Base-by-base conservation (phyloP, 2,113 vertebrate genomes). In the Daphoenositta chrysoptera region DNA sequence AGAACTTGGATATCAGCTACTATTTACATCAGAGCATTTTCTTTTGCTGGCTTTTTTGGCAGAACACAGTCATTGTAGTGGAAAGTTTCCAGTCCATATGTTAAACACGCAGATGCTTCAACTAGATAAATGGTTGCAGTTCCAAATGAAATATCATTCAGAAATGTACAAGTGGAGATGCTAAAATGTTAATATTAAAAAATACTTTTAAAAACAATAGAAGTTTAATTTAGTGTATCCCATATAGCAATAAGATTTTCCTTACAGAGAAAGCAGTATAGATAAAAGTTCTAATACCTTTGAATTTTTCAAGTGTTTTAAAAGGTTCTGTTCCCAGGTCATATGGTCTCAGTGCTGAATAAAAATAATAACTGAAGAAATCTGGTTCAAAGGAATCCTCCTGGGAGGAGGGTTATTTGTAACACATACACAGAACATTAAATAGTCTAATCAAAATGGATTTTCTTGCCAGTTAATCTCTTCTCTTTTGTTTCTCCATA, bases 401-500 rank as follows among this genome's bases (percentile, higher is more conserved):
- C 73, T 90, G 91, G 78, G 90, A 93, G 72, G 22, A 83, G 64
- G 50, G 50, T 95, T 97, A 83, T 96, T 96, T 97, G 93, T 94
- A 95, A 90, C 83, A 80, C 79, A 77, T 47, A 68, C 37, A 71
- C 60, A 94, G 78, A 89, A 95, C 82, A 53, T 95, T 91, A 73
- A 94, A 79, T 90, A 91, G 81, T 94, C 83, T 97, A 81, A 97
- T 97, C 96, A 96, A 89, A 97, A 97, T 95, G 96, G 87, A 96
- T 97, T 97, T 97, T 91, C 90, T 94, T 94, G 95, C 96, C 90
- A 83, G 87, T 96, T 97, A 94, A 90, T 97, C 92, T 97, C 93
- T 91, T 92, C 83, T 96, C 83, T 94, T 95, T 95, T 87, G 92
- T 96, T 96, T 93, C 72, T 97, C 87, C 76, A 73, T 96, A 97